Evolutionary conservation across 2,797 vertebrate species (phyloP).

Genomic region (Sebastes glaucus): DNA sequence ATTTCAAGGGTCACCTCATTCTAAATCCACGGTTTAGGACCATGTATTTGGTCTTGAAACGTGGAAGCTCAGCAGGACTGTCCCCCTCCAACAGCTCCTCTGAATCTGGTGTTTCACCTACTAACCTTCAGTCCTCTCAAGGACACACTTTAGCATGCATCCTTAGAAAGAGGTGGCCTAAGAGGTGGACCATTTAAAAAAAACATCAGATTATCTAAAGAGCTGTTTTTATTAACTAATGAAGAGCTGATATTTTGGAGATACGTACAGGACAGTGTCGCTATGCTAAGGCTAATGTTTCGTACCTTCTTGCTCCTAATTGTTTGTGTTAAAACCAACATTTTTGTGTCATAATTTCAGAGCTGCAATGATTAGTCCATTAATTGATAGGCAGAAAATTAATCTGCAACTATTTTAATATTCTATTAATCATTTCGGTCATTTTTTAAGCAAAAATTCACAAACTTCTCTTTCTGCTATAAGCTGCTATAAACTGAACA

Average conservation of each 20-base stretch:
- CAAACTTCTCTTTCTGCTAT: no score
- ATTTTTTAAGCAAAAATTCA: no score
- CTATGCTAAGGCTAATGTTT: not conserved
- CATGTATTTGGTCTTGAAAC: not conserved
- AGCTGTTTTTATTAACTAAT: not conserved
- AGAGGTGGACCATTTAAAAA: not conserved
- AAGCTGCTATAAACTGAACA: no score
- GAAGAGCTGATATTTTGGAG: not conserved
- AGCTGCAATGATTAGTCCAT: no score
- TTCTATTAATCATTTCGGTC: no score
- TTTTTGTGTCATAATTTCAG: fast-evolving
- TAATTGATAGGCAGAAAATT: no score
- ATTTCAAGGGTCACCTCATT: not conserved
- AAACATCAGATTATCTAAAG: not conserved
- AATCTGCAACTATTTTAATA: no score
- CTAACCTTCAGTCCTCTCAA: not conserved
- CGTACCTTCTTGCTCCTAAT: no score
- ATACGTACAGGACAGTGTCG: no score
- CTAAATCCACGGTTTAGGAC: fast-evolving
- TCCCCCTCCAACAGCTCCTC: not conserved
- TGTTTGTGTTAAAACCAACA: no score
- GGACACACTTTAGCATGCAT: not conserved
- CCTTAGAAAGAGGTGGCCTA: not conserved
- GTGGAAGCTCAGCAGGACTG: not conserved
- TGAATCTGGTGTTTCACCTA: not conserved